Conservation (phyloP, 2,113 vertebrate genomes). For the Nicator chloris region DNA sequence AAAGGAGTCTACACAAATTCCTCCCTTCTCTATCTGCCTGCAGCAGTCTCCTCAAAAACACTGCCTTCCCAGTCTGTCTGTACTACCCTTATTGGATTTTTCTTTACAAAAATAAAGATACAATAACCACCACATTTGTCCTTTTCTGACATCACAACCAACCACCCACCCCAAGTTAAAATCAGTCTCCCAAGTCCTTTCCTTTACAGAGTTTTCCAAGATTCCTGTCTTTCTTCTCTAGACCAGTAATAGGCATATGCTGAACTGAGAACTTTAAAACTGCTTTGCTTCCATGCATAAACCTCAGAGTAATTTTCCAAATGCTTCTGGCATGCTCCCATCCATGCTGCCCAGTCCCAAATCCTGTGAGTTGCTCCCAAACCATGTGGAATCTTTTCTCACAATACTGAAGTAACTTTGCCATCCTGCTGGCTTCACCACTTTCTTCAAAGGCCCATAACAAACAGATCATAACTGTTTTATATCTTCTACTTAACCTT, state of each 20-base stretch:
- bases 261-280: neutral
- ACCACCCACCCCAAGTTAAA: neutral
- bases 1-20: neutral
- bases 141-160: neutral
- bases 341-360: neutral
- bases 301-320: neutral
- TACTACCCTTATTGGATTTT: neutral
- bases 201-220: neutral
- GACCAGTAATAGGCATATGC: neutral
- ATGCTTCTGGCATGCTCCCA: neutral
- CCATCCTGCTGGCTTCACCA: neutral
- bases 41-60: neutral
- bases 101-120: too few species aligned
- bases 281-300: neutral
- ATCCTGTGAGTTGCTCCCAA: neutral
- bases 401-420: neutral
- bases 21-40: neutral
- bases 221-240: neutral
- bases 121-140: neutral
- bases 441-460: neutral
- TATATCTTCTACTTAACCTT: slow-evolving; percentile 54
- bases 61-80: neutral
- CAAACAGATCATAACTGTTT: slow-evolving; percentile 23
- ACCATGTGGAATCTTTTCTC: neutral
- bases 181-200: neutral